phyloP scores from a whole-genome alignment of 2,888 invertebrate genomes.

The Allophyes oxyacanthae region DNA sequence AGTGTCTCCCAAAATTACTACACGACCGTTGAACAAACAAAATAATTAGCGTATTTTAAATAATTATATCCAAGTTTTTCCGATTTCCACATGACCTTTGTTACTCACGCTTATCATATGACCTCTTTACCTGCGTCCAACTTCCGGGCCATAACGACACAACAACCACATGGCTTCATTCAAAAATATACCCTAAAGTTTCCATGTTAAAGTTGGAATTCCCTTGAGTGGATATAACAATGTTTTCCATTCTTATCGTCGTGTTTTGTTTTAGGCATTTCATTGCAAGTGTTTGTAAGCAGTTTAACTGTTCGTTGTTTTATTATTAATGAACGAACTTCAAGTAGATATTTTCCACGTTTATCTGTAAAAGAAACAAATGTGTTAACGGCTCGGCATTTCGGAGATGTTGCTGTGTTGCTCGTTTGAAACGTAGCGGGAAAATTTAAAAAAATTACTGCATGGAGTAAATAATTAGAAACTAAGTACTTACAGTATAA shows the following conservation, averaged over 20 bases:
- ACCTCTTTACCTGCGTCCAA: constrained; percentile 80
- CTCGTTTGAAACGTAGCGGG: too few relatives aligned
- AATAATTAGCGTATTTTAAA: constrained; percentile 23
- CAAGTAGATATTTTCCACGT: constrained; percentile 40
- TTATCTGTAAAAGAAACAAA: constrained; percentile 28
- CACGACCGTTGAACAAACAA: constrained; percentile 2
- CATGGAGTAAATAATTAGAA: too few relatives aligned
- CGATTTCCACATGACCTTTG: constrained; percentile 81
- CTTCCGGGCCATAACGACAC: constrained; percentile 59
- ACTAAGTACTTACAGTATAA: too few relatives aligned
- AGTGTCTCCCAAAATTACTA: not conserved
- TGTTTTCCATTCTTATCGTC: constrained; percentile 77
- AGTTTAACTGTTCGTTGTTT: constrained; percentile 62
- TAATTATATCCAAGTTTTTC: constrained; percentile 62
- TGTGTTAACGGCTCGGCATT: not conserved
- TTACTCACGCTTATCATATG: constrained; percentile 80
- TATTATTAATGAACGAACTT: constrained; percentile 38
- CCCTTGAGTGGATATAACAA: constrained; percentile 40
- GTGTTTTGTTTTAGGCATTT: constrained; percentile 77
- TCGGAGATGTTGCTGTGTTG: constrained; percentile 9
- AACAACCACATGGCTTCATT: constrained; percentile 39
- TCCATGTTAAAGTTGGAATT: constrained; percentile 52
- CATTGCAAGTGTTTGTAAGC: constrained; percentile 70
- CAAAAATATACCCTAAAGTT: constrained; percentile 57
- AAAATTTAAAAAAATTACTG: too few relatives aligned